Conservation (phyloP, 37 sponge, comb jelly and placozoan species). For the Mnemiopsis leidyi region DNA sequence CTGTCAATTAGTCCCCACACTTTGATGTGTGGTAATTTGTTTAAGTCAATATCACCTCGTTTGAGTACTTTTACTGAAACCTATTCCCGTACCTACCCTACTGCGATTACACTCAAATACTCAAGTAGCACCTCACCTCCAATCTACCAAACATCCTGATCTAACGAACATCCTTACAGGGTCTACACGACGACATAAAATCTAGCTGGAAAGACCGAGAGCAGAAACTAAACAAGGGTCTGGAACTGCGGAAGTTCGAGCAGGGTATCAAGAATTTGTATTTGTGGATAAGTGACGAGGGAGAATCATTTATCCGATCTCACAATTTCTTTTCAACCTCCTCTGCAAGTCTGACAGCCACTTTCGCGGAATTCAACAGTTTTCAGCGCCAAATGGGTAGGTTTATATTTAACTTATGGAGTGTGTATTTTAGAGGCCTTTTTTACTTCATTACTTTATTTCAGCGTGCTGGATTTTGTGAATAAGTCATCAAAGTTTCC, state of each 20-base stretch:
- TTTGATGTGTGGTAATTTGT: not conserved
- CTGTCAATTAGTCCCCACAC: no score
- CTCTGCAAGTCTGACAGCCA: not conserved
- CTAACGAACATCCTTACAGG: slow-evolving; percentile 18
- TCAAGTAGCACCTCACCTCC: no score
- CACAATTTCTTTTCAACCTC: not conserved
- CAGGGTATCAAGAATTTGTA: slow-evolving; percentile 38
- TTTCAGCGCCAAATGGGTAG: slow-evolving; percentile 51
- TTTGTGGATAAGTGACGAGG: slow-evolving; percentile 29
- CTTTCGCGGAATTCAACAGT: slow-evolving; percentile 30
- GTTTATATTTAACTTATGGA: not conserved
- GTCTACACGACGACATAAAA: slow-evolving; percentile 25
- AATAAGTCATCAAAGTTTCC: no score
- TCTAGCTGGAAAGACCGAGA: slow-evolving; percentile 7
- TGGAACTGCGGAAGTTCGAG: slow-evolving; percentile 26
- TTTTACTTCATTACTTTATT: no score
- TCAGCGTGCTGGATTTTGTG: no score
- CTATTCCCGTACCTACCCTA: no score
- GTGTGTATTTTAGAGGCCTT: no score
- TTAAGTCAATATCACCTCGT: not conserved
- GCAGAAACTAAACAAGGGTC: slow-evolving; percentile 14
- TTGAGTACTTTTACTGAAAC: no score
- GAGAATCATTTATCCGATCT: slow-evolving; percentile 4
- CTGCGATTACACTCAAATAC: no score
- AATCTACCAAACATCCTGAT: no score